Evolutionary conservation across 2,113 vertebrate genomes (phyloP), one percentile per base, ranked within the genome.

Genomic region (Paedocypris sp.): DNA sequence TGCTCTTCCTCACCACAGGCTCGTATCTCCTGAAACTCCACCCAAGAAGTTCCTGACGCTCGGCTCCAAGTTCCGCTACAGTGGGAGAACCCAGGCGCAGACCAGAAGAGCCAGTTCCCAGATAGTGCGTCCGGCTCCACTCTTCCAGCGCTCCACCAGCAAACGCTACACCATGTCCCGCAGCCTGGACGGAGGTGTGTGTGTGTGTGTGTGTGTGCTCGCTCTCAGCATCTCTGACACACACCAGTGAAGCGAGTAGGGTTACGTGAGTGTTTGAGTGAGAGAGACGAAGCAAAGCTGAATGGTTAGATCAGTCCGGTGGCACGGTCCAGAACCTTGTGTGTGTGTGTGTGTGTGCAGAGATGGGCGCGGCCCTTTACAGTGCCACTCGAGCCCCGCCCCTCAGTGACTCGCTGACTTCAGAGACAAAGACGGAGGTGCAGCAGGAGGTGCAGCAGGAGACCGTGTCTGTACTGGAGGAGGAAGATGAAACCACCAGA

Each of bases 1-100:
- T 19, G 1, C 2, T 29, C 15, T 9, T 1, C 45, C 19, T 38
- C 2, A 61, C 45, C 47, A 51, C 71, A 98, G 95, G 77, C 77
- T 97, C 12, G 68, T 93, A 64, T 85, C 91, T 47, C 94, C 93
- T 31, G 94, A 98, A 73, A 92, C 93, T 22, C 91, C 92, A 41
- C 92, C 92, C 25, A 98, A 95, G 80, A 93, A 93, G 77, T 92
- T 96, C 73, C 84, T 98, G 13, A 89, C 88, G 0, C 67, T 97
- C 73, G 94, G 94, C 22, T 99, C 95, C 60, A 99, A 97, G 85
- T 99, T 99, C 31, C 91, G 93, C n/a, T 98, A 94, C 71, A 96
- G 93, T 0, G 95, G 95, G 5, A 86, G 95, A 60, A 99, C 95
- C 0, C 95, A 98, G 69, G 92, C 93, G 2, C 95, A 99, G 66